Evolutionary conservation across 2,888 invertebrate species (phyloP).

Genomic region (Acheta domesticus): DNA sequence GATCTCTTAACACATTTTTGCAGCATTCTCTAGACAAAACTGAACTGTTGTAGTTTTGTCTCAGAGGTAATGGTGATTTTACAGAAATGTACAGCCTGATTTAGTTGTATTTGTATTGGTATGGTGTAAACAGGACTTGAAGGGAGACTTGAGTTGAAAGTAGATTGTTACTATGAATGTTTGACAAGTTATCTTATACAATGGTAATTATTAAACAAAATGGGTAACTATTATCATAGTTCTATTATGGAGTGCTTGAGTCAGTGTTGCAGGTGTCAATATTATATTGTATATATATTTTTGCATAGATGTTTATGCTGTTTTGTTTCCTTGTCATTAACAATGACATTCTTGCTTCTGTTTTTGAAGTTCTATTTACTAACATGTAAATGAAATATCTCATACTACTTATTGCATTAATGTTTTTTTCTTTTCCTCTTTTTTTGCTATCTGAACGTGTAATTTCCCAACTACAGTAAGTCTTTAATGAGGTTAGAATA

Average conservation of each 20-base stretch:
- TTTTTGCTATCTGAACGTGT: background rate
- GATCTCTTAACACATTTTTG: too few relatives aligned
- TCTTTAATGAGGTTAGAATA: background rate
- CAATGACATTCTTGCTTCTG: background rate
- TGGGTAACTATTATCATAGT: too few relatives aligned
- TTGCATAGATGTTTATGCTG: constrained; percentile 2
- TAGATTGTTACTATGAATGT: constrained; percentile 1
- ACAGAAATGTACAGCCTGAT: too few relatives aligned
- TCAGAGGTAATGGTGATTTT: too few relatives aligned
- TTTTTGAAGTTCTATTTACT: background rate
- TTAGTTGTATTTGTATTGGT: background rate
- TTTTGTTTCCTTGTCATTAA: background rate
- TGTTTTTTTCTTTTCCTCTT: background rate
- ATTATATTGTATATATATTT: background rate
- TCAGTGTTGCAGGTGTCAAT: too few relatives aligned
- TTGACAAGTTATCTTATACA: background rate
- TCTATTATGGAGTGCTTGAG: too few relatives aligned
- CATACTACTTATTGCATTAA: background rate
- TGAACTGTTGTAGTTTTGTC: too few relatives aligned
- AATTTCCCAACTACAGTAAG: background rate
- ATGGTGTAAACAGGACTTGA: background rate
- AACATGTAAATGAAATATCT: background rate
- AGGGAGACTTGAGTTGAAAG: background rate
- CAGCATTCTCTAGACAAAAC: too few relatives aligned
- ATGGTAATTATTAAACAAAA: too few relatives aligned